phyloP scores from a whole-genome alignment of 92 coral and sea anemone genomes.

The Montipora capitata region DNA sequence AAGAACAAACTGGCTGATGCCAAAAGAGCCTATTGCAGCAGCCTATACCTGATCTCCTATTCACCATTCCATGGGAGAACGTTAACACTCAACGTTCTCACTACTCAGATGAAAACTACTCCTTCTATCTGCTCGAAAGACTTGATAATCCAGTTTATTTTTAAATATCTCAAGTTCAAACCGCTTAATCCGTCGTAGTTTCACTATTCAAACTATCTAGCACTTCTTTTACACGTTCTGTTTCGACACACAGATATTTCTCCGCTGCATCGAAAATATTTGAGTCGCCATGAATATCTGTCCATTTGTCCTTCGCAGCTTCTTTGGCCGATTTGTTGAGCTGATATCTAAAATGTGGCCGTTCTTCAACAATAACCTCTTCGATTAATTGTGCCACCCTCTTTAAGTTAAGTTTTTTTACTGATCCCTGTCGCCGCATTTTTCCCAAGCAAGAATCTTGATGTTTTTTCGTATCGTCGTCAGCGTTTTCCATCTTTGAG shows the following conservation, averaged over 20 bases:
- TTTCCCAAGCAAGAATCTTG: slow-evolving; percentile 88
- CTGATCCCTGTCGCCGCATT: slow-evolving; percentile 90
- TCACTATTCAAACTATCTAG: slow-evolving; percentile 65
- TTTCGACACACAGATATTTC: slow-evolving; percentile 85
- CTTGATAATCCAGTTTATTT: background rate
- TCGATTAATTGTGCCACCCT: slow-evolving; percentile 83
- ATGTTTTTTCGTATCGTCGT: slow-evolving; percentile 87
- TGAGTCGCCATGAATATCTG: slow-evolving; percentile 86
- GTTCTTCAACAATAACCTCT: slow-evolving; percentile 77
- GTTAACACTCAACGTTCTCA: no score
- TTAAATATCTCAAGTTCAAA: background rate
- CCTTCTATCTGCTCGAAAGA: no score
- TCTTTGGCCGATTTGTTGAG: slow-evolving; percentile 86
- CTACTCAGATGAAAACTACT: no score
- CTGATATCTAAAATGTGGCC: slow-evolving; percentile 97
- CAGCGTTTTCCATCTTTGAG: slow-evolving; percentile 93
- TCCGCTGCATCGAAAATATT: slow-evolving; percentile 88
- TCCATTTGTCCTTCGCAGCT: slow-evolving; percentile 91
- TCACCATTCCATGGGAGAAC: no score
- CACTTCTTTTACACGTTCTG: slow-evolving; percentile 80
- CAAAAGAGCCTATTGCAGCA: no score
- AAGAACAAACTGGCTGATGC: no score
- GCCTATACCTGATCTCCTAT: no score
- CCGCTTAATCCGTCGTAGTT: background rate
- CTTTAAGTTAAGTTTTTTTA: slow-evolving; percentile 88